Percentiles rank a stretch among this genome's conserved stretches.
These are phyloP conservation scores for Myodes glareolus DNA, from an alignment of 2,113 vertebrate genomes.

Conservation along the genomic window DNA sequence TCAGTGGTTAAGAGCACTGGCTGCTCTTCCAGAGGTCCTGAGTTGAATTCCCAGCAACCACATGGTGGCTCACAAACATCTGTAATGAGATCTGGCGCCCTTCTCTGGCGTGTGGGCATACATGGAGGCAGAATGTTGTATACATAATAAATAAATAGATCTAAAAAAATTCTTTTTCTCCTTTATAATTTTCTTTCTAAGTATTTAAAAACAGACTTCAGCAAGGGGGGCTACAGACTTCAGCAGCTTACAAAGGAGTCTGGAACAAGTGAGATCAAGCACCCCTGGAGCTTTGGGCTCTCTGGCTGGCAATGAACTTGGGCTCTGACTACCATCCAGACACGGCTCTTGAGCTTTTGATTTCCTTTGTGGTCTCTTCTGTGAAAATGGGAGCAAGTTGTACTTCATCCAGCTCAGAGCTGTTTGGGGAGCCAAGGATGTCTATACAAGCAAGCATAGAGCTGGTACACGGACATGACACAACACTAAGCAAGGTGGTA, in stretches of 20 bases:
- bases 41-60: too few relatives aligned
- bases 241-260: not conserved
- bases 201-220: not conserved
- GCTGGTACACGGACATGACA: not conserved
- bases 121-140: too few relatives aligned
- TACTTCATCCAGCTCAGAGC: not conserved
- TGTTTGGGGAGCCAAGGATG: not conserved
- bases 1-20: too few relatives aligned
- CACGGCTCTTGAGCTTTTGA: not conserved
- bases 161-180: not conserved
- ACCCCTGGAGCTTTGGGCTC: not conserved
- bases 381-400: not conserved
- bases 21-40: too few relatives aligned
- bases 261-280: not conserved
- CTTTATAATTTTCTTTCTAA: not conserved
- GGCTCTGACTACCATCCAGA: not conserved
- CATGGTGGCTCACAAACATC: too few relatives aligned
- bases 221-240: not conserved
- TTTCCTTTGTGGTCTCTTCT: not conserved
- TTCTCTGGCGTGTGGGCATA: too few relatives aligned
- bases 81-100: too few relatives aligned
- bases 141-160: too few relatives aligned
- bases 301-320: not conserved
- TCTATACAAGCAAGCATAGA: not conserved
- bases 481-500: not conserved